Conservation (phyloP, 2,113 vertebrate species). For the Aptenodytes patagonicus region DNA sequence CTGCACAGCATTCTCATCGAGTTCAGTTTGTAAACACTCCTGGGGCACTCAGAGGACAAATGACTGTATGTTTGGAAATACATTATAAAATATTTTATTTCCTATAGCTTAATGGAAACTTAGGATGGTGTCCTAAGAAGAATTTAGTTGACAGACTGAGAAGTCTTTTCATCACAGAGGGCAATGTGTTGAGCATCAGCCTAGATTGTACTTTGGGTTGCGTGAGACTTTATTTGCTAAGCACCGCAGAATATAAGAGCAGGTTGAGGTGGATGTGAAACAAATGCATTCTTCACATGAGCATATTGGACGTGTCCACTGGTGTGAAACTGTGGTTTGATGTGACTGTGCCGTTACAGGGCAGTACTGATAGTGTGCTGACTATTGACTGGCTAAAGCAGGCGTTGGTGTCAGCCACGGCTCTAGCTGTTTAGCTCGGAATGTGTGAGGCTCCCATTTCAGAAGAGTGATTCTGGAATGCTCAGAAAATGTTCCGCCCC, state of each 20-base stretch:
- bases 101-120: slow-evolving; percentile 54
- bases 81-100: slow-evolving; percentile 59
- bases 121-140: slow-evolving; percentile 35
- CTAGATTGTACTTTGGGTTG: neutral
- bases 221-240: neutral
- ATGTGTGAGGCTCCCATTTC: neutral
- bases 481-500: neutral
- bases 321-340: slow-evolving; percentile 13
- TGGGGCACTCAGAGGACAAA: slow-evolving; percentile 61
- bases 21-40: slow-evolving; percentile 64
- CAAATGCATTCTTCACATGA: neutral
- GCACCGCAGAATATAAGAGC: neutral
- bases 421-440: neutral
- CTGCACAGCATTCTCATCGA: slow-evolving; percentile 9
- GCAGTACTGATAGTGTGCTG: slow-evolving; percentile 1
- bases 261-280: neutral
- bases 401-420: neutral
- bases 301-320: neutral
- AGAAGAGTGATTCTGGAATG: neutral
- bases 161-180: slow-evolving; percentile 37
- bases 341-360: slow-evolving; percentile 27
- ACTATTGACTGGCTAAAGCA: neutral
- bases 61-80: slow-evolving; percentile 55
- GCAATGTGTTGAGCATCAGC: neutral
- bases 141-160: slow-evolving; percentile 61